Percentiles rank a stretch among this genome's conserved stretches.
These are phyloP conservation scores for Sebastes steindachneri DNA, from an alignment of 2,797 vertebrate species.

Conservation along the genomic window DNA sequence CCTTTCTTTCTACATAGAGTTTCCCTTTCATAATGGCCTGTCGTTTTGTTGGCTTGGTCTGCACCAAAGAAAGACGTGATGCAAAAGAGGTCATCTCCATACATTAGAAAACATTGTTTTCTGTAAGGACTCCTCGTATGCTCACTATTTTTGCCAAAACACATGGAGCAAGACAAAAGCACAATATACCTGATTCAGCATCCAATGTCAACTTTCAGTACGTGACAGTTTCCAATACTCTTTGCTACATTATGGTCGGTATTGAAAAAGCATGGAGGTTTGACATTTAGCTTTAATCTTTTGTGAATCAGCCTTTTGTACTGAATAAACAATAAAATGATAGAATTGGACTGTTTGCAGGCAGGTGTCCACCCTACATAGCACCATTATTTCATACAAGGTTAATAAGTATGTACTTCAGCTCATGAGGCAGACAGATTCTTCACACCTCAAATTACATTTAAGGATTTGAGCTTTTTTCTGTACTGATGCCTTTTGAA, in stretches of 20 bases:
- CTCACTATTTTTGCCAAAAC: too few relatives aligned
- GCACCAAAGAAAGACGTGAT: background rate
- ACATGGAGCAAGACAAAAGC: background rate
- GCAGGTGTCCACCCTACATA: background rate
- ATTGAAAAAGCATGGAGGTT: background rate
- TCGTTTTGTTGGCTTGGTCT: background rate
- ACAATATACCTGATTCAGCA: background rate
- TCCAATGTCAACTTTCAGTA: background rate
- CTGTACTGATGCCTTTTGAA: background rate
- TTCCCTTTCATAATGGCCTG: too few relatives aligned
- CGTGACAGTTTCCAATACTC: background rate
- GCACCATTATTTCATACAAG: background rate
- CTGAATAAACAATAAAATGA: background rate
- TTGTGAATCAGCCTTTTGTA: background rate
- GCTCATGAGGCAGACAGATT: background rate
- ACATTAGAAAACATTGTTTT: background rate
- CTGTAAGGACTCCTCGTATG: background rate
- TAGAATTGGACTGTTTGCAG: background rate
- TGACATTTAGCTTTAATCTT: background rate
- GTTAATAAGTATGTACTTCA: background rate
- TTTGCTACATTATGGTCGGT: background rate
- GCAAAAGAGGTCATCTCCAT: background rate
- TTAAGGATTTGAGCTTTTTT: background rate
- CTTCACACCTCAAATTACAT: slow-evolving; percentile 18
- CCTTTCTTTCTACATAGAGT: too few relatives aligned